These are phyloP conservation scores for Helarctos malayanus DNA, from an alignment of 2,797 vertebrate species.

Conservation along the genomic window DNA sequence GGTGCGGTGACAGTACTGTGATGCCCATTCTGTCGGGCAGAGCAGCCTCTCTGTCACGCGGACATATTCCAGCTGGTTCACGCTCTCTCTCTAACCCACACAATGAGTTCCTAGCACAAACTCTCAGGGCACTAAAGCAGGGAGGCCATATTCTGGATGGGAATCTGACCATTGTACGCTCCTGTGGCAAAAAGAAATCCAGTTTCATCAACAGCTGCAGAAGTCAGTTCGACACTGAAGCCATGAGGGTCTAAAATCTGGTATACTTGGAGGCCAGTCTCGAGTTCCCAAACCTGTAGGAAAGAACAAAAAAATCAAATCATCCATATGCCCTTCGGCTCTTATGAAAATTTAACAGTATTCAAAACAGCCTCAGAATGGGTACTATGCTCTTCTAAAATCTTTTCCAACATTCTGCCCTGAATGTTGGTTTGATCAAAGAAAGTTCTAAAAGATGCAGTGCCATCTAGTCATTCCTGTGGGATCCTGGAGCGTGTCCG, in stretches of 20 bases:
- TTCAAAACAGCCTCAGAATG: background rate
- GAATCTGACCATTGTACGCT: slow-evolving; percentile 87
- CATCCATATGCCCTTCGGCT: background rate
- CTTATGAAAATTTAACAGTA: background rate
- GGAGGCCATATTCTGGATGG: background rate
- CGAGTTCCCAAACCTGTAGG: slow-evolving; percentile 89
- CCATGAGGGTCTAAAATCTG: slow-evolving; percentile 89
- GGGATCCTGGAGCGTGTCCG: background rate
- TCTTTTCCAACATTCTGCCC: background rate
- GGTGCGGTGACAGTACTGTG: background rate
- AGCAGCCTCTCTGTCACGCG: background rate
- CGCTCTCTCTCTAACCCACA: background rate
- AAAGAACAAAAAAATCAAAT: slow-evolving; percentile 38
- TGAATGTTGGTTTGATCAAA: background rate
- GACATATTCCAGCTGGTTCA: background rate
- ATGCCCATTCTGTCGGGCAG: background rate
- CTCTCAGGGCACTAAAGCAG: background rate
- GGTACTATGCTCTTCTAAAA: background rate
- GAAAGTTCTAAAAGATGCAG: background rate
- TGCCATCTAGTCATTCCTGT: background rate
- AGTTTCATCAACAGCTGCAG: slow-evolving; percentile 85
- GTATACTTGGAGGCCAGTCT: slow-evolving; percentile 88
- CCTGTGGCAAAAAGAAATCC: slow-evolving; percentile 88
- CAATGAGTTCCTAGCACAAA: background rate
- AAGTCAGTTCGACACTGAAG: slow-evolving; percentile 86